phyloP scores from a whole-genome alignment of 2,888 invertebrate genomes.

The Euproctis similis region DNA sequence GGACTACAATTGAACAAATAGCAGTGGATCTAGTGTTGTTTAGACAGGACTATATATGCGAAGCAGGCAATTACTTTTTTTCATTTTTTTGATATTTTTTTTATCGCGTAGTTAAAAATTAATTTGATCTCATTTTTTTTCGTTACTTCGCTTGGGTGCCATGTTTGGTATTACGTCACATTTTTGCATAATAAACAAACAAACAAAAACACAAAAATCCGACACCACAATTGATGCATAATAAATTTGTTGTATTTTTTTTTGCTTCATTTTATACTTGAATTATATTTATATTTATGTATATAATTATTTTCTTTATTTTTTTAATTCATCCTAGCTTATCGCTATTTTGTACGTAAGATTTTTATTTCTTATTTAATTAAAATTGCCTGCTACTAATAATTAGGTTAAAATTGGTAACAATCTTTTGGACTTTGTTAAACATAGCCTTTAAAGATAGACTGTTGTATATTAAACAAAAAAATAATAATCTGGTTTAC shows the following conservation, averaged over 20 bases:
- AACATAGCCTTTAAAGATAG: slow-evolving; percentile 76
- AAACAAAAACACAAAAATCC: slow-evolving; percentile 12
- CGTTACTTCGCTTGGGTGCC: slow-evolving; percentile 60
- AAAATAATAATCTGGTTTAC: no score
- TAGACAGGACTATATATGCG: no score
- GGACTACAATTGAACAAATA: slow-evolving; percentile 59
- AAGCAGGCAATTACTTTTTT: slow-evolving; percentile 63
- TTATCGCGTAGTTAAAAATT: slow-evolving; percentile 37
- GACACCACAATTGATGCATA: slow-evolving; percentile 46
- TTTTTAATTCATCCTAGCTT: slow-evolving; percentile 22
- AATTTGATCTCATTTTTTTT: slow-evolving; percentile 67
- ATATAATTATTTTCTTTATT: slow-evolving; percentile 22
- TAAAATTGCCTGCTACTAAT: slow-evolving; percentile 66
- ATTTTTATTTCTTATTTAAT: slow-evolving; percentile 23
- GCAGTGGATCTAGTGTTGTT: slow-evolving; percentile 30
- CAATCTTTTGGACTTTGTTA: slow-evolving; percentile 68
- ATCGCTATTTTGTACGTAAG: slow-evolving; percentile 27
- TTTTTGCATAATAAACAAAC: slow-evolving; percentile 51
- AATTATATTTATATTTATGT: no score
- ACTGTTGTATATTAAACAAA: slow-evolving; percentile 72
- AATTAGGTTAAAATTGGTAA: slow-evolving; percentile 28
- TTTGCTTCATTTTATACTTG: slow-evolving; percentile 21
- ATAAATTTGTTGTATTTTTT: slow-evolving; percentile 46
- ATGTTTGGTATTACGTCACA: slow-evolving; percentile 42
- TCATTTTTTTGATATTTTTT: slow-evolving; percentile 11